Evolutionary conservation across 2,888 invertebrate species (phyloP), one percentile per base, ranked within the genome.

Genomic region (Scaeva pyrastri): DNA sequence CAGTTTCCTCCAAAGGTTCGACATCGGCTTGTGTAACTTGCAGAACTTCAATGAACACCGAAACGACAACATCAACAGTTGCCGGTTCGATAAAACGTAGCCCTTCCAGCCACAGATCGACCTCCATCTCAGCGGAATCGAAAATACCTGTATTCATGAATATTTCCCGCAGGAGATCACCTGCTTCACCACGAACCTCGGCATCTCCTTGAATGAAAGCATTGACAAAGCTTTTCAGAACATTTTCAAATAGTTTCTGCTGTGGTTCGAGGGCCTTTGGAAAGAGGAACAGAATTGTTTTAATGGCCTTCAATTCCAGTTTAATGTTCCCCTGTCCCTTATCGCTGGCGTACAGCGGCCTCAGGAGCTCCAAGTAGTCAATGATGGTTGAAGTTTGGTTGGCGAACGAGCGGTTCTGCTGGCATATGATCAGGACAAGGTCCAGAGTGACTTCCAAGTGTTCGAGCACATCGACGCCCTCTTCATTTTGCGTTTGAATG

Each of bases 131-230:
- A 84, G 93, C 93, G 87, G 94, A 94, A 21, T 93, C 94, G 90
- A 96, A 96, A 87, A 96, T 93, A 6, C 94, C 93, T 0, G 95
- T 95, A 78, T 94, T 94, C 88, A 93, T 93, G 31, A 97, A 94
- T 78, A 96, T 93, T 64, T 92, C 93, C 60, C 92, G 91, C 31
- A 96, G 90, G 3, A 95, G 93, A 62, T 92, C 91, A 76, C 94
- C 94, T 4, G 94, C 93, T 90, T 94, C 94, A 0, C 92, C 88
- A 90, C 90, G 90, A 3, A 91, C 88, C 2, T 89, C 92, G 39
- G 90, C 90, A 0, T 93, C 91, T 31, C 91, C 90, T 52, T 89
- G 82, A 14, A 91, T 88, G 81, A 94, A 94, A 2, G 94, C 94
- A 88, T 94, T 94, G 36, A 94, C 90, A 90, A 95, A 94, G 6